Conservation (phyloP, 1,140 invertebrate genomes). For the Portunus trituberculatus region DNA sequence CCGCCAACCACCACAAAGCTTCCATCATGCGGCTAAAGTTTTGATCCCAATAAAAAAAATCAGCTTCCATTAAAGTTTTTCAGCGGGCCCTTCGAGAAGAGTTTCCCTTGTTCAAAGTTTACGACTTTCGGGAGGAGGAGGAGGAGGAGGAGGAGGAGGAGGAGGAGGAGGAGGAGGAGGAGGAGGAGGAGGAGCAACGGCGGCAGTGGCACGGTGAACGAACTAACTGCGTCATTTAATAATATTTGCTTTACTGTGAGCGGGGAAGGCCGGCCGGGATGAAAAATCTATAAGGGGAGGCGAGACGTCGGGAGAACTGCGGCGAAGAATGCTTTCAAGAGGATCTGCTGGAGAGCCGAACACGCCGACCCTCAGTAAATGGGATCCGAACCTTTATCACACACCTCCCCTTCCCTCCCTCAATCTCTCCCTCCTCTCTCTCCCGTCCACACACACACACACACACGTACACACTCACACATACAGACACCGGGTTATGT, state of each 20-base stretch:
- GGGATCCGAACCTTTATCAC: neutral
- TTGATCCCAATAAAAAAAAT: neutral
- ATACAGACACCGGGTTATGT: neutral
- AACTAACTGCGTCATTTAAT: constrained; percentile 29
- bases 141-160: neutral
- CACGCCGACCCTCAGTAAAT: neutral
- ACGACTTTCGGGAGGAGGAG: neutral
- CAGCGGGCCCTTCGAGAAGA: neutral
- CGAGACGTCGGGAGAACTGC: neutral
- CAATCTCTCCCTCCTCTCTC: too few species aligned
- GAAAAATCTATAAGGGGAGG: constrained; percentile 43
- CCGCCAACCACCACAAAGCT: neutral
- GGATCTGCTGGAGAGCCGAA: constrained; percentile 26
- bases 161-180: constrained; percentile 35
- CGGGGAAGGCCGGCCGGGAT: neutral
- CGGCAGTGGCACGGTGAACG: neutral
- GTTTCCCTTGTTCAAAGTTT: constrained; percentile 1
- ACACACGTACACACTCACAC: neutral
- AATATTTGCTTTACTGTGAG: constrained; percentile 34
- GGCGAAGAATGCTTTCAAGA: constrained; percentile 52
- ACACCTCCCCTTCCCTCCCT: too few species aligned
- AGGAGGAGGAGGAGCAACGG: constrained; percentile 14
- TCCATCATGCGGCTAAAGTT: neutral
- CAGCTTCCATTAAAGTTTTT: neutral
- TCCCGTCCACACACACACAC: too few species aligned